Conservation (phyloP, 2,113 vertebrate species). For the Calidris pygmaea region DNA sequence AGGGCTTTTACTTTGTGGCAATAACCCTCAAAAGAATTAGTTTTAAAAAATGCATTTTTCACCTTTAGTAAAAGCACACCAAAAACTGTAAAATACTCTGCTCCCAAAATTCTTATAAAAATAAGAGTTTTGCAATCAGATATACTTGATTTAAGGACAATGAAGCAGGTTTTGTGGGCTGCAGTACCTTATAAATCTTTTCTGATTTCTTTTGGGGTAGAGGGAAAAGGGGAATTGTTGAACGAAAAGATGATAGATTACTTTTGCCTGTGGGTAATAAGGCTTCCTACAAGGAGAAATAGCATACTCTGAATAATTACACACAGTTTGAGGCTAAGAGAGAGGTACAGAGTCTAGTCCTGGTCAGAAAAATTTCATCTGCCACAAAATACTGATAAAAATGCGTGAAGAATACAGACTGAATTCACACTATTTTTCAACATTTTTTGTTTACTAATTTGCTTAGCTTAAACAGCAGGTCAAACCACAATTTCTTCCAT, state of each 20-base stretch:
- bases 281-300: not conserved
- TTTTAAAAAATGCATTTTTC: not conserved
- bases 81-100: not conserved
- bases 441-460: not conserved
- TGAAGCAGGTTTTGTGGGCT: not conserved
- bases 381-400: not conserved
- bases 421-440: not conserved
- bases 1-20: not conserved
- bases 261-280: constrained; percentile 21
- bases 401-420: not conserved
- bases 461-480: not conserved
- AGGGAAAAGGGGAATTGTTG: not conserved
- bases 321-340: not conserved
- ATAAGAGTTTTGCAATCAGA: not conserved
- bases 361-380: not conserved
- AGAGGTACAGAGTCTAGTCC: not conserved
- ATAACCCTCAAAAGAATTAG: not conserved
- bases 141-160: constrained; percentile 3
- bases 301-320: not conserved
- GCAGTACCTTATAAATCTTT: constrained; percentile 25
- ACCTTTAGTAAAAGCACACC: not conserved
- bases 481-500: not conserved
- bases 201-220: not conserved
- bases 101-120: not conserved
- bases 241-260: constrained; percentile 17